These are phyloP conservation scores for Diadromus collaris DNA, from an alignment of 2,888 invertebrate species.

Conservation along the genomic window DNA sequence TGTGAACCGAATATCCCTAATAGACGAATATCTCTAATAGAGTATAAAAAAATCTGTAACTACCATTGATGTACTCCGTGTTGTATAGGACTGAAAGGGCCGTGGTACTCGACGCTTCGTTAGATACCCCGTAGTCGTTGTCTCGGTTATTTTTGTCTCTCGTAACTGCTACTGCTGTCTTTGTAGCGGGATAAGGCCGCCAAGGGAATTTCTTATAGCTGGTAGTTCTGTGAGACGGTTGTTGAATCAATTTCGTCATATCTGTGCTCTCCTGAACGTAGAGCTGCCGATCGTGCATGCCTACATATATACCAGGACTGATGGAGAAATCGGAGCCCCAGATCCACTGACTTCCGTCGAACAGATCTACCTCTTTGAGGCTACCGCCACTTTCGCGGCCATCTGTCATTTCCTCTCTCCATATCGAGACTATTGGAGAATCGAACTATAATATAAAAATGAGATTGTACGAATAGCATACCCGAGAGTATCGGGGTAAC, in stretches of 20 bases:
- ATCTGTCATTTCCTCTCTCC: constrained; percentile 83
- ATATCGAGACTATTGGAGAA: constrained; percentile 92
- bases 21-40: not conserved
- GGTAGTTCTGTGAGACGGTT: constrained; percentile 59
- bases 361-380: constrained; percentile 87
- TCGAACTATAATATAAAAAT: constrained; percentile 83
- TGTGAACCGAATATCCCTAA: not conserved
- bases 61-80: constrained; percentile 87
- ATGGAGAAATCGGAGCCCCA: constrained; percentile 79
- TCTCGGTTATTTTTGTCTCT: constrained; percentile 22
- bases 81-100: constrained; percentile 89
- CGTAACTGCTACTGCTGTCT: constrained; percentile 57
- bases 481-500: not conserved
- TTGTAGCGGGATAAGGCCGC: constrained; percentile 86
- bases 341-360: constrained; percentile 83
- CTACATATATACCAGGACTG: constrained; percentile 90
- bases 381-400: constrained; percentile 77
- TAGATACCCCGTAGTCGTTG: constrained; percentile 45
- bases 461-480: not conserved
- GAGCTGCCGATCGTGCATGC: constrained; percentile 91
- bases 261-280: constrained; percentile 77
- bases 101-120: constrained; percentile 81
- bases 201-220: constrained; percentile 84
- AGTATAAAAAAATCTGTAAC: constrained; percentile 1
- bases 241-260: constrained; percentile 66